Evolutionary conservation across 2,113 vertebrate species (phyloP), one percentile per base, ranked within the genome.

Genomic region (Scortum barcoo): DNA sequence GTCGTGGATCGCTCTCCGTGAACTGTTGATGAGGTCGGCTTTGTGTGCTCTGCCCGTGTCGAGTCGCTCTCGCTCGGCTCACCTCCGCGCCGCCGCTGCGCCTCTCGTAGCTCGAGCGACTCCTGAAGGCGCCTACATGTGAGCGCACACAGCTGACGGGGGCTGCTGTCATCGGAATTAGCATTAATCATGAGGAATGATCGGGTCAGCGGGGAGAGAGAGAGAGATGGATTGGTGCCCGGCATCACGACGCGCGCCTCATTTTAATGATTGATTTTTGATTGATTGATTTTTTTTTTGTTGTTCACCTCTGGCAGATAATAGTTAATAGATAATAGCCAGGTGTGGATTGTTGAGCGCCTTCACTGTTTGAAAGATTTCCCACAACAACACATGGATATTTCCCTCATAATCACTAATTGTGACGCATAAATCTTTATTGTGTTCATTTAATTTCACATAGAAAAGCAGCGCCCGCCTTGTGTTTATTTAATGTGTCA

Each of bases 21-120:
- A 88, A 91, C 72, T 91, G 89, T 89, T 91, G 74, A 88, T 85
- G 86, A 86, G 91, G 87, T 90, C 67, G 81, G 86, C 91, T 93
- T 93, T 93, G 92, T 93, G 90, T 92, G 61, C 89, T 87, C 44
- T 76, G 77, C 82, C 80, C 42, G 85, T 80, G 86, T 54, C 58
- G 82, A 83, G 85, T 91, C 89, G 86, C 78, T 79, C 89, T 90
- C 67, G 90, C 88, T 89, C 88, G 82, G 86, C 89, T 90, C 79
- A 83, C 87, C 89, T 90, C 79, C 4, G 91, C 74, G 78, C 86
- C 83, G 88, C 77, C 89, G 88, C 74, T 89, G 88, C 89, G 91
- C 90, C 90, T 92, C 88, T 93, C 90, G 94, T 88, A 93, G 90
- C 90, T 84, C 73, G 89, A 93, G 94, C 95, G 93, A 93, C 94